These are phyloP conservation scores for Metridium senile DNA, from an alignment of 92 coral and sea anemone species.

Conservation along the genomic window DNA sequence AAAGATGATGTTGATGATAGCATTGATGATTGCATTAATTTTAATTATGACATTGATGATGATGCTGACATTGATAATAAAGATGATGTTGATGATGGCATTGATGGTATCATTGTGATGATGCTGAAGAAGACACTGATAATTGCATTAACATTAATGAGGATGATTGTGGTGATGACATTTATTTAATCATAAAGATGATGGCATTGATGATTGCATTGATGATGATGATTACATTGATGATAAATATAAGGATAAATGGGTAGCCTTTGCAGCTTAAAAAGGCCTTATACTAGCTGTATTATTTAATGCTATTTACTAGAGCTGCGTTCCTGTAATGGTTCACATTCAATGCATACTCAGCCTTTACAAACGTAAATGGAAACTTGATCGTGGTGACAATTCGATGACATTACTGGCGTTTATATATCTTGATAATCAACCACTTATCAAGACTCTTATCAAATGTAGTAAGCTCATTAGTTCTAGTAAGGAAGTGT, in stretches of 20 bases:
- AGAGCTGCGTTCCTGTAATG: neutral
- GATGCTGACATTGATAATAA: neutral
- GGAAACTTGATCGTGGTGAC: neutral
- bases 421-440: slow-evolving; percentile 64
- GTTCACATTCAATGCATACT: neutral
- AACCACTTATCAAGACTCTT: slow-evolving; percentile 80
- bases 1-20: neutral
- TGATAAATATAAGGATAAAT: neutral
- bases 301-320: too few relatives aligned
- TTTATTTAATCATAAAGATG: too few relatives aligned
- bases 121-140: neutral
- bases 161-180: neutral
- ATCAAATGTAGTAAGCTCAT: slow-evolving; percentile 77
- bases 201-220: neutral
- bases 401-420: slow-evolving; percentile 52
- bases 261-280: too few relatives aligned
- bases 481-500: slow-evolving; percentile 53
- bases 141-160: too few relatives aligned
- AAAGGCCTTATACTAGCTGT: too few relatives aligned
- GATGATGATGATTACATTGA: neutral
- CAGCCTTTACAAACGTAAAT: neutral
- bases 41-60: neutral
- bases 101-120: neutral
- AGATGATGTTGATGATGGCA: neutral
- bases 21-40: neutral